These are phyloP conservation scores for Limnodromus scolopaceus DNA, from an alignment of 2,797 vertebrate genomes.

Conservation along the genomic window DNA sequence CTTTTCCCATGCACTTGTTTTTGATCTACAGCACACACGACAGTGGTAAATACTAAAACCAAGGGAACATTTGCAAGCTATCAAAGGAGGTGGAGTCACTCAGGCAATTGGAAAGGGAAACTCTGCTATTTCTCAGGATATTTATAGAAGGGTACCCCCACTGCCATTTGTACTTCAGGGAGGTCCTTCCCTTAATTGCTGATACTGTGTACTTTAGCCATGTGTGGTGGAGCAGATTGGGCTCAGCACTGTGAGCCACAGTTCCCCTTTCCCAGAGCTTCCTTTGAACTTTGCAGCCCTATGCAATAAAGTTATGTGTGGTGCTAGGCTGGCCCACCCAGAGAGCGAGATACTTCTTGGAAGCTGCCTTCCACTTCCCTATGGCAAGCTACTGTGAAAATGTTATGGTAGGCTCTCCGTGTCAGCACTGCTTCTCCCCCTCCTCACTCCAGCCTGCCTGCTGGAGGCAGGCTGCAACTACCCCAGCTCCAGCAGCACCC, in stretches of 20 bases:
- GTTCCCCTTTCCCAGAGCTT: slow-evolving; percentile 62
- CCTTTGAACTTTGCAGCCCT: slow-evolving; percentile 73
- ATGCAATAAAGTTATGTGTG: slow-evolving; percentile 48
- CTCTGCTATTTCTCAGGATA: slow-evolving; percentile 68
- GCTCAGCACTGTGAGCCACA: slow-evolving; percentile 27
- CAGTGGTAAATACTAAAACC: slow-evolving; percentile 49
- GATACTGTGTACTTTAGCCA: slow-evolving; percentile 77
- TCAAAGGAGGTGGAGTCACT: slow-evolving; percentile 71
- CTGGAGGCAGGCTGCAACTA: neutral
- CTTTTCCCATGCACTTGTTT: slow-evolving; percentile 36
- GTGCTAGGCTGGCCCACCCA: slow-evolving; percentile 70
- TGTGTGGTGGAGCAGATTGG: slow-evolving; percentile 74
- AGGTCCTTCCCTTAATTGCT: slow-evolving; percentile 78
- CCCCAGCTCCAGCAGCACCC: neutral
- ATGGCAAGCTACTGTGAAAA: slow-evolving; percentile 48
- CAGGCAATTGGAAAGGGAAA: slow-evolving; percentile 65
- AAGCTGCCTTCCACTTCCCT: slow-evolving; percentile 46
- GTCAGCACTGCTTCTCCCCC: neutral
- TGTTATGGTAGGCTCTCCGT: neutral
- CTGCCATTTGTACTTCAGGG: slow-evolving; percentile 76
- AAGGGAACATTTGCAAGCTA: slow-evolving; percentile 71
- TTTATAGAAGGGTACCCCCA: slow-evolving; percentile 79
- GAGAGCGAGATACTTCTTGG: slow-evolving; percentile 46
- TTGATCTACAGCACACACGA: slow-evolving; percentile 36
- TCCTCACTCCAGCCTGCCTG: neutral